phyloP scores from a whole-genome alignment of 2,888 invertebrate species.

The Hermodice carunculata region DNA sequence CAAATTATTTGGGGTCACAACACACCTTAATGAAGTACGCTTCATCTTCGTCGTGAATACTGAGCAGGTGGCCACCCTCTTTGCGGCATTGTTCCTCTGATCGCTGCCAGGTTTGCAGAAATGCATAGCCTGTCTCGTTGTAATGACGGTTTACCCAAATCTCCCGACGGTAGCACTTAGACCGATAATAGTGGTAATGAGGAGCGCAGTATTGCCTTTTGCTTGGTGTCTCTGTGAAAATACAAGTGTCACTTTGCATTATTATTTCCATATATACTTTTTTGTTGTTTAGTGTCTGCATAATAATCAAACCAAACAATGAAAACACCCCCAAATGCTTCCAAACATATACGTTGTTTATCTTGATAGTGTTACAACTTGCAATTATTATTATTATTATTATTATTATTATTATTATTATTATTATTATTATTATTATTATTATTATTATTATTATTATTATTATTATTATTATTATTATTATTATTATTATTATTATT shows the following conservation, averaged over 20 bases:
- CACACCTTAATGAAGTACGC: conserved; percentile 37
- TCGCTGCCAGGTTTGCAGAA: conserved; percentile 27
- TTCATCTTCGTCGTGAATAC: conserved; percentile 32
- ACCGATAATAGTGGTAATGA: conserved; percentile 20
- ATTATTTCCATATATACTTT: neutral
- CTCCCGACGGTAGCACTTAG: conserved; percentile 37
- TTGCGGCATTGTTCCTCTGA: conserved; percentile 17
- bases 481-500: too few relatives aligned
- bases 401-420: too few relatives aligned
- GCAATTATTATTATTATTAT: too few relatives aligned
- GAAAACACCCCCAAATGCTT: too few relatives aligned
- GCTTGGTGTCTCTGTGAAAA: too few relatives aligned
- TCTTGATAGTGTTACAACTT: too few relatives aligned
- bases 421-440: too few relatives aligned
- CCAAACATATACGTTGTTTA: too few relatives aligned
- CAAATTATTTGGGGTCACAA: too few relatives aligned
- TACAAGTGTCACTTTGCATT: conserved; percentile 13
- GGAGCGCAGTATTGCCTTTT: too few relatives aligned
- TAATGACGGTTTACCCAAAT: conserved; percentile 30
- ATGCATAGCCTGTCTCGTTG: neutral
- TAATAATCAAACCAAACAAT: neutral
- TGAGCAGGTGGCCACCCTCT: conserved; percentile 28
- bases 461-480: too few relatives aligned
- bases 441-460: too few relatives aligned
- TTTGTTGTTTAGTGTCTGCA: neutral